Base-by-base conservation (phyloP, 2,797 vertebrate species). In the Hirundo rustica region DNA sequence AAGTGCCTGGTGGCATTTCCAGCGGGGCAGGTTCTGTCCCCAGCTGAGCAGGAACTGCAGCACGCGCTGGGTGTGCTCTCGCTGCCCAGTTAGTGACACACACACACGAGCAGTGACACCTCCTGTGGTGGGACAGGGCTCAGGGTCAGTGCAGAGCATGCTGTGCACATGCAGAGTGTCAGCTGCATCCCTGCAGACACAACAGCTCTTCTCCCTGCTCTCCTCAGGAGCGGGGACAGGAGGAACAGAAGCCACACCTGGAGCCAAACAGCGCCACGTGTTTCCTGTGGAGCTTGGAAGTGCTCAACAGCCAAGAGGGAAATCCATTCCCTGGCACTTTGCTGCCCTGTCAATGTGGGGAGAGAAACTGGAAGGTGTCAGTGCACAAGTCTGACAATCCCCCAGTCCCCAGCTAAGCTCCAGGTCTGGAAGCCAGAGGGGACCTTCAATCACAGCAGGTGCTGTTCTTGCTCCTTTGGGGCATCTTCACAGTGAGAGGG, bases 91-190 rank as follows among this genome's bases (percentile, higher is more conserved):
- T 79, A 94, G 95, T 80, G 87, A 90, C 42, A 61, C 32, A 90
- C 42, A 61, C 32, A 61, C 34, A 66, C 4, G 19, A 84, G 89
- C 89, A 85, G 21, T 7, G 61, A 21, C 76, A 47, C 53, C 80
- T 85, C 54, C 44, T 25, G 48, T 34, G 0, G 29, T 29, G 72
- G 81, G 26, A 18, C 38, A 60, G 64, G 80, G 77, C 86, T 82
- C 42, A 13, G 81, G 92, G 67, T 25, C 50, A 84, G 95, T 92
- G 92, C 76, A 58, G 88, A 81, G 42, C 95, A 96, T 96, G 92
- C 96, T 96, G 95, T 82, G 94, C 89, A 96, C 94, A 80, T 96
- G 96, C 96, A 96, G 85, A 86, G 71, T 14, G 90, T 30, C 64
- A 88, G 76, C 70, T 75, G 81, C 72, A 42, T 48, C 42, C 83